A percentile compares a stretch with the other conserved stretches of the same genome.
Evolutionary conservation across 2,888 invertebrate species (phyloP).

Genomic region (Drosophila paramelanica): DNA sequence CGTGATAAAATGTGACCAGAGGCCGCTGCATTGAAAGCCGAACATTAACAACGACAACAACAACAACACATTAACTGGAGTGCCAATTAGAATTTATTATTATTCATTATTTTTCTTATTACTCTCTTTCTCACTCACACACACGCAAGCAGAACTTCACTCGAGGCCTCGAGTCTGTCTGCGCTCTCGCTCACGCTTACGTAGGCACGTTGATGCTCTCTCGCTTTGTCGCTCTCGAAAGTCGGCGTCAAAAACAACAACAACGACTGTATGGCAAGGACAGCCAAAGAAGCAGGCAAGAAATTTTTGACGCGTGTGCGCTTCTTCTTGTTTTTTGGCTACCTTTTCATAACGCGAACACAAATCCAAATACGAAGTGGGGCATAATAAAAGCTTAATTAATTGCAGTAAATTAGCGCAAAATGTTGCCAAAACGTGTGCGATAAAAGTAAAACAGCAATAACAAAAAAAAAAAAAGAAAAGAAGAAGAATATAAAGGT

Average conservation of each 20-base stretch:
- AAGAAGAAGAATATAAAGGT: constrained; percentile 19
- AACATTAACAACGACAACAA: constrained; percentile 9
- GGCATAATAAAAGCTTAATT: constrained; percentile 44
- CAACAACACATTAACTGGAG: constrained; percentile 25
- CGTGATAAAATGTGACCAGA: constrained; percentile 71
- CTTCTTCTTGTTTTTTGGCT: constrained; percentile 14
- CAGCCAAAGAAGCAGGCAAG: constrained; percentile 20
- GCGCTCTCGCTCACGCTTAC: constrained; percentile 34
- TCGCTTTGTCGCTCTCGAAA: constrained; percentile 31
- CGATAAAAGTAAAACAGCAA: constrained; percentile 51
- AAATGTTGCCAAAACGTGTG: constrained; percentile 69
- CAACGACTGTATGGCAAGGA: constrained; percentile 28
- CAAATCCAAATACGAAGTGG: constrained; percentile 20
- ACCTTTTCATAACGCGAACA: constrained; percentile 34
- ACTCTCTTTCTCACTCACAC: constrained; percentile 28
- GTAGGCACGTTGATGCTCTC: constrained; percentile 21
- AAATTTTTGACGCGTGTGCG: constrained; percentile 36
- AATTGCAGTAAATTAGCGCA: constrained; percentile 60
- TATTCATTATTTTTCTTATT: constrained; percentile 74
- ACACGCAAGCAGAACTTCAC: constrained; percentile 7
- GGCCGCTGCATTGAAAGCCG: constrained; percentile 11
- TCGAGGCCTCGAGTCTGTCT: constrained; percentile 23
- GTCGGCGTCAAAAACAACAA: constrained; percentile 32
- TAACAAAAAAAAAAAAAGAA: constrained; percentile 12
- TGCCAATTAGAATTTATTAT: constrained; percentile 78